A percentile compares a stretch with the other conserved stretches of the same genome.
These are phyloP conservation scores for Meloidogyne floridensis DNA, from an alignment of 1,140 invertebrate species.

Conservation along the genomic window DNA sequence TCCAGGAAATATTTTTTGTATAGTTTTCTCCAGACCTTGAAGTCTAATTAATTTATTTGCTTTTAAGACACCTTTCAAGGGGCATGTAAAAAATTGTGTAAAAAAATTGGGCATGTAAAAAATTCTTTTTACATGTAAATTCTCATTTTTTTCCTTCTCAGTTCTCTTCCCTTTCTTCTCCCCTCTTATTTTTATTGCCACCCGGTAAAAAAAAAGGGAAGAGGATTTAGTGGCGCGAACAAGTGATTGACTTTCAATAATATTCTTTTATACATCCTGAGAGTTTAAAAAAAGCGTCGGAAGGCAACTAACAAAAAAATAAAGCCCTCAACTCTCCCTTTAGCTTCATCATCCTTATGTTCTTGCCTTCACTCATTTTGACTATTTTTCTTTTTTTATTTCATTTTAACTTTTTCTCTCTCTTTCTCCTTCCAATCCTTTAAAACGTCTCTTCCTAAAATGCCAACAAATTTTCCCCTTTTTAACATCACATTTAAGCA, in stretches of 20 bases:
- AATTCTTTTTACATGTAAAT: not conserved
- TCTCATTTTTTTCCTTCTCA: too few relatives aligned
- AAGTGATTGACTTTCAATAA: not conserved
- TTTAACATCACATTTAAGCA: not conserved
- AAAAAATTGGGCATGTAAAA: too few relatives aligned
- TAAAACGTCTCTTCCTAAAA: conserved; percentile 1
- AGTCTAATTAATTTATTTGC: too few relatives aligned
- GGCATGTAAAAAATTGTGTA: too few relatives aligned
- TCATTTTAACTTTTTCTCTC: not conserved
- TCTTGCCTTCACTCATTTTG: too few relatives aligned
- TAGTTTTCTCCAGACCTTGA: too few relatives aligned
- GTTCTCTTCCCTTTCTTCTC: not conserved
- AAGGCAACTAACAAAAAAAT: not conserved
- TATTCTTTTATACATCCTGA: not conserved
- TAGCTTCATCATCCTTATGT: not conserved
- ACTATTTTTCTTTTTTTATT: not conserved
- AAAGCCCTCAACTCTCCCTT: not conserved
- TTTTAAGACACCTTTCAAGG: too few relatives aligned
- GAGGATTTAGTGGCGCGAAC: not conserved
- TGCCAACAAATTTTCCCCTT: not conserved
- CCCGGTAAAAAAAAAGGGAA: conserved; percentile 1
- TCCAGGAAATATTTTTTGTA: too few relatives aligned
- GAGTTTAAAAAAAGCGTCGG: conserved; percentile 16
- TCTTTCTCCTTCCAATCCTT: not conserved
- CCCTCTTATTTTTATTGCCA: not conserved